Percentiles rank a stretch among this genome's conserved stretches.
Conservation (phyloP, 1,140 invertebrate species). For the Trachymyrmex septentrionalis region DNA sequence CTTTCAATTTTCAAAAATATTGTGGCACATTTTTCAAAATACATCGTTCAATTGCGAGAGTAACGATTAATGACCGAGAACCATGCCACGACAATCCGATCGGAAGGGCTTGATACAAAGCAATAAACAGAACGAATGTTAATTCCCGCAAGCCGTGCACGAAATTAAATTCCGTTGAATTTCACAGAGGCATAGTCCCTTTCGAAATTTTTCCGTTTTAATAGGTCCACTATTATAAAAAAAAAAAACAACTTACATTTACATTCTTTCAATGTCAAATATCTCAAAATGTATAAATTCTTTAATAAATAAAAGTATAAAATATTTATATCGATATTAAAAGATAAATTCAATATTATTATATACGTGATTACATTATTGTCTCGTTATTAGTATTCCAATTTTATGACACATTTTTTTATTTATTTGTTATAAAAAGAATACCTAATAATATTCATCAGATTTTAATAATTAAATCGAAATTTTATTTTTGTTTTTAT, state of each 20-base stretch:
- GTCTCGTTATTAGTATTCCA: too few species aligned
- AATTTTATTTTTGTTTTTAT: background rate
- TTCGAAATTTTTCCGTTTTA: constrained; percentile 43
- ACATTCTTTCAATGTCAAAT: background rate
- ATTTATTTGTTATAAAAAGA: background rate
- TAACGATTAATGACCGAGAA: constrained; percentile 61
- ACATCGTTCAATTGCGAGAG: constrained; percentile 60
- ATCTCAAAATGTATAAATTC: constrained; percentile 30
- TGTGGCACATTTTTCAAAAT: constrained; percentile 42
- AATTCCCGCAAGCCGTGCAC: constrained; percentile 66
- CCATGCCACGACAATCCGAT: constrained; percentile 46
- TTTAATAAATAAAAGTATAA: background rate
- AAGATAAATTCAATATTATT: background rate
- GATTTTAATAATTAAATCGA: background rate
- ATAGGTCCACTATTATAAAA: constrained; percentile 6
- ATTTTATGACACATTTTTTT: background rate
- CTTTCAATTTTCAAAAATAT: constrained; percentile 10
- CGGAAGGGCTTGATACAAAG: constrained; percentile 58
- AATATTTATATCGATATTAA: background rate
- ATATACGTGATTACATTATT: too few species aligned
- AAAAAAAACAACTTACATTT: background rate
- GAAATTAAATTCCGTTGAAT: constrained; percentile 78
- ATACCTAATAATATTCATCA: background rate
- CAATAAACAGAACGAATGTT: constrained; percentile 79
- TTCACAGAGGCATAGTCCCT: constrained; percentile 63